Evolutionary conservation across 2,888 invertebrate genomes (phyloP), one percentile per base, ranked within the genome.

Genomic region (Cactoblastis cactorum): DNA sequence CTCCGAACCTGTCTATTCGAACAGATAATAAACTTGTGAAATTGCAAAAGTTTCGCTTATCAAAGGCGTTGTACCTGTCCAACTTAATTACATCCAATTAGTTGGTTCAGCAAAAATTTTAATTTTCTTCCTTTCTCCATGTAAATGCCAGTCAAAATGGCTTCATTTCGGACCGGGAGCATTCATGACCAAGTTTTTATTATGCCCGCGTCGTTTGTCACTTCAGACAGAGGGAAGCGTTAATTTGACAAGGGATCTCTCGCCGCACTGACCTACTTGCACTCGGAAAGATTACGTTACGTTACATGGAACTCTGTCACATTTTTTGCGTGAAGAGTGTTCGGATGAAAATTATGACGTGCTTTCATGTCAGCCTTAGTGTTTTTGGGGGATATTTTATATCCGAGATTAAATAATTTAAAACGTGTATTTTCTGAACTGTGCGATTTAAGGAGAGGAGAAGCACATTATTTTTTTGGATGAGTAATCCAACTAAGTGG

Each of bases 191-290:
- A 54, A 49, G 54, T 76, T 80, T 80, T 80, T 80, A 79, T 77
- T 74, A 77, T 76, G 73, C 72, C 65, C 67, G 59, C 72, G 72
- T 84, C 86, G 78, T 86, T 85, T 85, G 83, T 87, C 86, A 85
- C 74, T 56, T 49, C 71, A 75, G 82, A 82, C 80, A 83, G 74
- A 79, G 79, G 78, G 69, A 75, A 75, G 81, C 83, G 86, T 84
- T 88, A 87, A 87, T 87, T 86, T 87, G 87, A 87, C 86, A 84
- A 78, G 87, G 85, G 86, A 79, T 80, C 81, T 69, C 66, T 66
- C 71, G 71, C 71, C 72, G 65, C 61, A 71, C 72, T 82, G 79
- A 80, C 83, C 83, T 73, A 82, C 79, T 84, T 83, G 74, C 65
- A 52, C 53, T 63, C 51, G 68, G 54, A 53, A 65, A 68, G 74